A percentile compares a stretch with the other conserved stretches of the same genome.
phyloP scores from a whole-genome alignment of 1,140 invertebrate species.

The Mycetomoellerius zeteki region DNA sequence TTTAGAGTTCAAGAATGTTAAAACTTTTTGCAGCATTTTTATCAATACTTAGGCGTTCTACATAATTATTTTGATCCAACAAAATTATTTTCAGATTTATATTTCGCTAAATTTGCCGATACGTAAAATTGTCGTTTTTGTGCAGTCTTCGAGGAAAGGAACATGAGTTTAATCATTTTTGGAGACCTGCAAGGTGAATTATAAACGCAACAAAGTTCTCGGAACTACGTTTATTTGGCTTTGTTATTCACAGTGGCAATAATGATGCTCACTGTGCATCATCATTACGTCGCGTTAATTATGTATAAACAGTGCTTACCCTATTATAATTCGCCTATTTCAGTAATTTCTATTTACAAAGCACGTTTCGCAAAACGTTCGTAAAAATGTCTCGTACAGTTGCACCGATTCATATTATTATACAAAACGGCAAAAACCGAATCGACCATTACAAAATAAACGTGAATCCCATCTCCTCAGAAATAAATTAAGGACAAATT shows the following conservation, averaged over 20 bases:
- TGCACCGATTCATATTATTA: not conserved
- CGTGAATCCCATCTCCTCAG: not conserved
- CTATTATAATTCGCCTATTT: conserved; percentile 34
- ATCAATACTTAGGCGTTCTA: too few species aligned
- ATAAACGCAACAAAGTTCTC: conserved; percentile 16
- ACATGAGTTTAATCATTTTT: not conserved
- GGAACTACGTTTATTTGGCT: conserved; percentile 75
- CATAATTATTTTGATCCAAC: too few species aligned
- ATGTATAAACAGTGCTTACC: conserved; percentile 71
- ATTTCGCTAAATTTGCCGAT: too few species aligned
- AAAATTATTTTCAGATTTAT: too few species aligned
- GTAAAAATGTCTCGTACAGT: conserved; percentile 30
- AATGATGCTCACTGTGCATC: conserved; percentile 38
- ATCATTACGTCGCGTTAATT: conserved; percentile 41
- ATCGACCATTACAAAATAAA: conserved; percentile 37
- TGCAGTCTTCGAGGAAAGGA: not conserved
- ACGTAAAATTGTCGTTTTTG: not conserved
- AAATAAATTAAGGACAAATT: conserved; percentile 3
- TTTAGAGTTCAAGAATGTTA: too few species aligned
- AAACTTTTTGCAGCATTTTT: too few species aligned
- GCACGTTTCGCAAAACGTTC: conserved; percentile 1
- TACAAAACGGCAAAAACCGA: conserved; percentile 1
- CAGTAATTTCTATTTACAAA: conserved; percentile 62
- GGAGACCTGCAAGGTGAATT: not conserved
- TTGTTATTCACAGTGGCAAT: conserved; percentile 43